Percentiles rank a stretch among this genome's conserved stretches.
These are phyloP conservation scores for Callopanchax toddi DNA, from an alignment of 2,113 vertebrate species.

Conservation along the genomic window DNA sequence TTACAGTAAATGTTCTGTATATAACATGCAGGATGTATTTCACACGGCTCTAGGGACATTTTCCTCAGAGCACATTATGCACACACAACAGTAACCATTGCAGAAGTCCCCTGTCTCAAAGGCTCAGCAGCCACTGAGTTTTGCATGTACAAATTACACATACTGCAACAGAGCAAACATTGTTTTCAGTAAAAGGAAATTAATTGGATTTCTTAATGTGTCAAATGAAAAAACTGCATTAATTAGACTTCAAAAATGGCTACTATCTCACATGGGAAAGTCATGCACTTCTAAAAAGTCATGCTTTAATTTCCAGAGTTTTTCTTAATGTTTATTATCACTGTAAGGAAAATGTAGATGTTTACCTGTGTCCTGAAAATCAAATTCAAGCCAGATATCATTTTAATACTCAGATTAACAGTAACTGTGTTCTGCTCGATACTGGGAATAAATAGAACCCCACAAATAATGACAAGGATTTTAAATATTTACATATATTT, in stretches of 20 bases:
- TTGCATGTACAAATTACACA: not conserved
- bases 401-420: constrained; percentile 19
- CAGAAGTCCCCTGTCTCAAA: constrained; percentile 55
- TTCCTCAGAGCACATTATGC: constrained; percentile 11
- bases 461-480: not conserved
- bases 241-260: constrained; percentile 71
- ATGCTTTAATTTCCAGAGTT: constrained; percentile 48
- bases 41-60: constrained; percentile 39
- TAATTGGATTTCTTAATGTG: not conserved
- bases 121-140: constrained; percentile 2
- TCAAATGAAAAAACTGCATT: constrained; percentile 4
- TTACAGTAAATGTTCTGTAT: constrained; percentile 9
- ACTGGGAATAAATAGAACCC: constrained; percentile 1
- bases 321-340: constrained; percentile 61
- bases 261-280: constrained; percentile 38
- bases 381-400: constrained; percentile 48
- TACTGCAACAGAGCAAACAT: not conserved
- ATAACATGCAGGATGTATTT: constrained; percentile 65
- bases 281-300: constrained; percentile 64
- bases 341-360: constrained; percentile 37
- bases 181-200: not conserved
- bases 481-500: not conserved
- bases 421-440: constrained; percentile 6
- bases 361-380: constrained; percentile 74
- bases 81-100: constrained; percentile 64